Conservation (phyloP, 1,140 invertebrate genomes). For the Trissolcus basalis region DNA sequence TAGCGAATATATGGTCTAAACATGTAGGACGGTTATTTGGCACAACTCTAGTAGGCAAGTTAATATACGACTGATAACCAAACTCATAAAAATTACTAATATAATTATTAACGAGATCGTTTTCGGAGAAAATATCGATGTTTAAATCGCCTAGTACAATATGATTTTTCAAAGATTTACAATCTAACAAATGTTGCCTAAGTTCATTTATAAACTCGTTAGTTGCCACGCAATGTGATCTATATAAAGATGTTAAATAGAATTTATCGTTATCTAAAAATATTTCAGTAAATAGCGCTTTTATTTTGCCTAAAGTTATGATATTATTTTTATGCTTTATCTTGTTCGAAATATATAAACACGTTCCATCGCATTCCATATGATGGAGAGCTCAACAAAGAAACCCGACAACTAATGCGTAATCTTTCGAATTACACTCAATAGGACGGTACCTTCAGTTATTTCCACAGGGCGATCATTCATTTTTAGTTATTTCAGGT, state of each 20-base stretch:
- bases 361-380: constrained; percentile 6
- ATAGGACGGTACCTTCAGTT: no score
- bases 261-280: background rate
- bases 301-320: constrained; percentile 1
- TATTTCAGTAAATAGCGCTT: constrained; percentile 1
- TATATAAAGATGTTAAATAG: background rate
- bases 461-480: no score
- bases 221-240: background rate
- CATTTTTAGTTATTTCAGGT: no score
- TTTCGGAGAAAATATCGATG: background rate
- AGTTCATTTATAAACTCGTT: background rate
- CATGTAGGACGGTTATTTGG: background rate
- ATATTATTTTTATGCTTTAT: background rate
- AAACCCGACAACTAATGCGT: no score
- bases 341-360: constrained; percentile 3
- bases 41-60: background rate
- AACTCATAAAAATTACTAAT: background rate
- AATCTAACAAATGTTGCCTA: background rate
- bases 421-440: no score
- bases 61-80: background rate
- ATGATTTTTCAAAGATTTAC: background rate
- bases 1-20: background rate
- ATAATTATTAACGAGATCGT: background rate
- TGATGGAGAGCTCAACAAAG: no score
- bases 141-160: background rate